phyloP scores from a whole-genome alignment of 2,888 invertebrate genomes.

The Ectobius pallidus region DNA sequence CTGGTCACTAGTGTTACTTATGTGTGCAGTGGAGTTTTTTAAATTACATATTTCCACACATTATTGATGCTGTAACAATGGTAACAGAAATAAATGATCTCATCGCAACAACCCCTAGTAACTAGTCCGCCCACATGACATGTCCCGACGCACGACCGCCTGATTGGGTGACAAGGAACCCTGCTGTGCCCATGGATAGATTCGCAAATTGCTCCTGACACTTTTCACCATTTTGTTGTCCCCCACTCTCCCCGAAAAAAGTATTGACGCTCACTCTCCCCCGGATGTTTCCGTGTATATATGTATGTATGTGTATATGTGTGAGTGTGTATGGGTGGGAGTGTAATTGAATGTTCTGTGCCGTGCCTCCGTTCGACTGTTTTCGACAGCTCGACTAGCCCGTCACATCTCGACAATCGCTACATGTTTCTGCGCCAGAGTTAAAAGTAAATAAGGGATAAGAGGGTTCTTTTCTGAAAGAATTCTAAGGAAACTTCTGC shows the following conservation, averaged over 20 bases:
- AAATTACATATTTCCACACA: not conserved
- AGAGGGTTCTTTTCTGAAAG: not conserved
- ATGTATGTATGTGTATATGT: conserved; percentile 9
- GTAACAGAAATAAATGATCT: not conserved
- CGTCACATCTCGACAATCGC: conserved; percentile 23
- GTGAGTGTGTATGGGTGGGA: conserved; percentile 16
- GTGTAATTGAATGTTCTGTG: conserved; percentile 26
- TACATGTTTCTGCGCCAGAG: not conserved
- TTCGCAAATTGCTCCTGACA: conserved; percentile 36
- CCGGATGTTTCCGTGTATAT: not conserved
- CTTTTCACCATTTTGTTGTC: conserved; percentile 33
- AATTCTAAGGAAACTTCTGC: not conserved
- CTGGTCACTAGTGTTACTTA: no score
- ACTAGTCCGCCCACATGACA: conserved; percentile 14
- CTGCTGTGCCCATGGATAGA: conserved; percentile 35
- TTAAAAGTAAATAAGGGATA: not conserved
- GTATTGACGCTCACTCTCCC: conserved; percentile 15
- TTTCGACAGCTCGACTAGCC: conserved; percentile 26
- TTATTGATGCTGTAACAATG: not conserved
- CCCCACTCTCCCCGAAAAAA: conserved; percentile 9
- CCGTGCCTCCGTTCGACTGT: conserved; percentile 9
- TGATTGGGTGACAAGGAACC: conserved; percentile 24
- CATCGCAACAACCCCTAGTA: not conserved
- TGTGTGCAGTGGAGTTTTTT: not conserved
- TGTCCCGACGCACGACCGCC: conserved; percentile 12